phyloP scores from a whole-genome alignment of 1,140 invertebrate species.

The Macrobrachium nipponense region DNA sequence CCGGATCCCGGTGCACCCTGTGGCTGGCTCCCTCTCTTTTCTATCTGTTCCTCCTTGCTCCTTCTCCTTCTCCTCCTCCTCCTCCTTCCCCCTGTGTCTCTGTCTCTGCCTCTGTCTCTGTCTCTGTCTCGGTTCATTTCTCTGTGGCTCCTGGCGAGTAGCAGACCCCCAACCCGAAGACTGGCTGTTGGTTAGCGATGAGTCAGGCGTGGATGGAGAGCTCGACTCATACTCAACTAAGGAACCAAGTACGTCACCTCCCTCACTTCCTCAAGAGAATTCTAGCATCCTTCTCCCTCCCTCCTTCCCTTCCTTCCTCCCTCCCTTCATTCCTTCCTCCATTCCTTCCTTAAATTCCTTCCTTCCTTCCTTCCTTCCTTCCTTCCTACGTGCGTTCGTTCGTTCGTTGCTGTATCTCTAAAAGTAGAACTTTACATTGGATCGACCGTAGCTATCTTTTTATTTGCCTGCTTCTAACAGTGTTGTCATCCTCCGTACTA shows the following conservation, averaged over 20 bases:
- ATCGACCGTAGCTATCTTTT: neutral
- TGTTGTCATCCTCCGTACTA: neutral
- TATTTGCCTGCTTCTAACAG: neutral
- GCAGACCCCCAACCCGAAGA: slow-evolving; percentile 16
- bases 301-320: neutral
- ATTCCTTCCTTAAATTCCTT: too few relatives aligned
- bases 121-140: too few relatives aligned
- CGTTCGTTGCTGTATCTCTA: neutral
- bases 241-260: slow-evolving; percentile 43
- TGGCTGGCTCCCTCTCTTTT: too few relatives aligned
- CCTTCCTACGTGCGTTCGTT: neutral
- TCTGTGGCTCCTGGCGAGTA: too few relatives aligned
- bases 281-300: neutral
- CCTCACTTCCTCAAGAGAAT: neutral
- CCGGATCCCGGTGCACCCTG: too few relatives aligned
- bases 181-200: slow-evolving; percentile 39
- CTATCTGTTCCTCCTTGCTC: neutral
- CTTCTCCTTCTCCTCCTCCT: neutral
- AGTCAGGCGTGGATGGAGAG: slow-evolving; percentile 3
- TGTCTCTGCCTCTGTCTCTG: too few relatives aligned
- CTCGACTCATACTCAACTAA: slow-evolving; percentile 28
- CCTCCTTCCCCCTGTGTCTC: too few relatives aligned
- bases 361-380: neutral
- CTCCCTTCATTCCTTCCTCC: neutral
- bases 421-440: neutral